Percentiles rank a stretch among this genome's conserved stretches.
These are phyloP conservation scores for Tragelaphus buxtoni DNA, from an alignment of 2,113 vertebrate genomes.

Conservation along the genomic window DNA sequence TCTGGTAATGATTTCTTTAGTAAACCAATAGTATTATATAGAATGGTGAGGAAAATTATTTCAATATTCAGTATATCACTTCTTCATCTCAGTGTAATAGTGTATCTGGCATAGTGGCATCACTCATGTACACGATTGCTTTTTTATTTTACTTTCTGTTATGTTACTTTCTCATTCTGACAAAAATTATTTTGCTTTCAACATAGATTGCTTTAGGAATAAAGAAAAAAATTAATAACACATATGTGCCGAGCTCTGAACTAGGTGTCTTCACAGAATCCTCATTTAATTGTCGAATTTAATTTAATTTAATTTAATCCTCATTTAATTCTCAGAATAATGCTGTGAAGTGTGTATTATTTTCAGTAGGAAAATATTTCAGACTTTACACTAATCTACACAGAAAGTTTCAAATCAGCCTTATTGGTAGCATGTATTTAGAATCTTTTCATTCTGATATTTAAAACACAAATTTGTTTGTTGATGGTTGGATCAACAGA, in stretches of 20 bases:
- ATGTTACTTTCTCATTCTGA: background rate
- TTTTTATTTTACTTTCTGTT: background rate
- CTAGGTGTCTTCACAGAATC: background rate
- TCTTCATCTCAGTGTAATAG: background rate
- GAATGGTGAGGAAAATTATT: background rate
- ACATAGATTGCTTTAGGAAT: background rate
- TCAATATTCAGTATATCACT: background rate
- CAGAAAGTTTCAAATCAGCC: background rate
- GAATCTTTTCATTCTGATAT: constrained; percentile 8
- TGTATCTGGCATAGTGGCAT: background rate
- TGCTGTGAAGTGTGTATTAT: background rate
- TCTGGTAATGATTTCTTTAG: constrained; percentile 1
- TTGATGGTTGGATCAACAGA: background rate
- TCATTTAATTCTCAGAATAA: constrained; percentile 28
- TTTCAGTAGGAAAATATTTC: background rate
- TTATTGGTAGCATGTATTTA: constrained; percentile 8
- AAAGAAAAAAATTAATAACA: background rate
- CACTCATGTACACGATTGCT: background rate
- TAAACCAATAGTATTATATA: background rate
- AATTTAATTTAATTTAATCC: background rate
- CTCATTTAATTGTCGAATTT: background rate
- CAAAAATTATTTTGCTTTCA: background rate
- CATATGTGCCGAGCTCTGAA: background rate
- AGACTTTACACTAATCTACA: background rate
- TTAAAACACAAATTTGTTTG: constrained; percentile 4